Percentiles rank a stretch among this genome's conserved stretches.
Conservation (phyloP, 2,888 invertebrate genomes). For the Xylota segnis region DNA sequence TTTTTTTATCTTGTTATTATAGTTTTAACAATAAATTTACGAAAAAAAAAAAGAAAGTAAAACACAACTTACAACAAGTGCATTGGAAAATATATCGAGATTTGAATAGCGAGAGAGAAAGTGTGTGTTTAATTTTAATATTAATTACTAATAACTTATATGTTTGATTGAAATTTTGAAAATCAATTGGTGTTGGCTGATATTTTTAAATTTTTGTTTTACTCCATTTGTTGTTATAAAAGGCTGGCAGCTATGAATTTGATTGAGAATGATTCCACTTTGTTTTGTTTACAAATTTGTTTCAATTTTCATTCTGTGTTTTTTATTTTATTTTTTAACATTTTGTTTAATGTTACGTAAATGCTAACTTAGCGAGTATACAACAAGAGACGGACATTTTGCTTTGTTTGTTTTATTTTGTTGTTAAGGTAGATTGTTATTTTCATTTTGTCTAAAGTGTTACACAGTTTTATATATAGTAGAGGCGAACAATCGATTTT, state of each 20-base stretch:
- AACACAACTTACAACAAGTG: conserved; percentile 60
- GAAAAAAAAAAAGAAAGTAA: conserved; percentile 26
- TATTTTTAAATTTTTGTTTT: conserved; percentile 11
- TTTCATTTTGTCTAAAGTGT: conserved; percentile 30
- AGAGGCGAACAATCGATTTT: conserved; percentile 97
- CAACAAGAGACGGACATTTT: conserved; percentile 73
- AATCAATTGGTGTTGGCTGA: conserved; percentile 22
- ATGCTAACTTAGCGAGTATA: conserved; percentile 75
- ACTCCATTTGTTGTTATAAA: conserved; percentile 31
- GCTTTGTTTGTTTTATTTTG: conserved; percentile 40
- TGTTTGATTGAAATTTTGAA: background rate
- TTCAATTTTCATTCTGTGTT: background rate
- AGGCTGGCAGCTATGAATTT: conserved; percentile 68
- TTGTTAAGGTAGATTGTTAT: conserved; percentile 69
- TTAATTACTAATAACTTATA: background rate
- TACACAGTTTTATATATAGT: conserved; percentile 90
- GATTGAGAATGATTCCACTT: conserved; percentile 43
- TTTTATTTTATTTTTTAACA: conserved; percentile 34
- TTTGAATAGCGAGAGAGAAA: background rate
- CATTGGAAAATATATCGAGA: conserved; percentile 32
- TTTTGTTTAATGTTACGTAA: conserved; percentile 33
- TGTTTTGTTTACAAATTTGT: background rate
- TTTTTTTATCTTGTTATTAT: conserved; percentile 29
- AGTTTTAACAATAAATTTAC: conserved; percentile 37
- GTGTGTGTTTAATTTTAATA: background rate